Evolutionary conservation across 2,797 vertebrate genomes (phyloP).

Genomic region (Oryzias dopingdopingensis): DNA sequence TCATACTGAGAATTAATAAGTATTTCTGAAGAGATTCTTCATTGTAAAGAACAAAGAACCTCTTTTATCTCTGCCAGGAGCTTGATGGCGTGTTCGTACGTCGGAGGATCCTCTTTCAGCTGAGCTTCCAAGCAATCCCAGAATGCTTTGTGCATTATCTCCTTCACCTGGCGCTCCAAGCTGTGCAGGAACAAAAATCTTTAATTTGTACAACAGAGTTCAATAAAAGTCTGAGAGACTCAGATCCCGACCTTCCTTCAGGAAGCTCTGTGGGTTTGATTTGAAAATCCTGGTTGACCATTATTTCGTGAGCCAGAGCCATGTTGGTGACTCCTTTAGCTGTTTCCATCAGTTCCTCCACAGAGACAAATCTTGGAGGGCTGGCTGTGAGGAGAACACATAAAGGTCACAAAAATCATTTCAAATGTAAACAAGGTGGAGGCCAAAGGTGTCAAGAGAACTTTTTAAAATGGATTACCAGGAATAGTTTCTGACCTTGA

Average conservation of each 20-base stretch:
- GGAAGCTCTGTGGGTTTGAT: conserved; percentile 85
- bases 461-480: too few relatives aligned
- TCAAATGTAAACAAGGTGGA: too few relatives aligned
- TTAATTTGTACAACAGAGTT: neutral
- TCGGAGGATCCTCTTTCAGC: conserved; percentile 87
- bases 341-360: conserved; percentile 91
- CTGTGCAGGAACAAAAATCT: conserved; percentile 63
- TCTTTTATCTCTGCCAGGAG: conserved; percentile 94
- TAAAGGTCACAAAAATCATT: neutral
- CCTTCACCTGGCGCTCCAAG: conserved; percentile 90
- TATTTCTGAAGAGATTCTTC: neutral
- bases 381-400: conserved; percentile 77
- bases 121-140: conserved; percentile 93
- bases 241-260: conserved; percentile 86
- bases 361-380: conserved; percentile 82
- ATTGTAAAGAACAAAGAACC: conserved; percentile 64
- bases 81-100: conserved; percentile 89
- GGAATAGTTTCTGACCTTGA: conserved; percentile 76
- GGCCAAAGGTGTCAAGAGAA: too few relatives aligned
- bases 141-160: conserved; percentile 95
- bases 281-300: conserved; percentile 87
- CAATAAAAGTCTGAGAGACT: neutral
- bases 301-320: conserved; percentile 93
- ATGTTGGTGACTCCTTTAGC: conserved; percentile 93
- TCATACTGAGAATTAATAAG: too few relatives aligned